A percentile compares a stretch with the other conserved stretches of the same genome.
Conservation (phyloP, 2,888 invertebrate species). For the Dugesia japonica region DNA sequence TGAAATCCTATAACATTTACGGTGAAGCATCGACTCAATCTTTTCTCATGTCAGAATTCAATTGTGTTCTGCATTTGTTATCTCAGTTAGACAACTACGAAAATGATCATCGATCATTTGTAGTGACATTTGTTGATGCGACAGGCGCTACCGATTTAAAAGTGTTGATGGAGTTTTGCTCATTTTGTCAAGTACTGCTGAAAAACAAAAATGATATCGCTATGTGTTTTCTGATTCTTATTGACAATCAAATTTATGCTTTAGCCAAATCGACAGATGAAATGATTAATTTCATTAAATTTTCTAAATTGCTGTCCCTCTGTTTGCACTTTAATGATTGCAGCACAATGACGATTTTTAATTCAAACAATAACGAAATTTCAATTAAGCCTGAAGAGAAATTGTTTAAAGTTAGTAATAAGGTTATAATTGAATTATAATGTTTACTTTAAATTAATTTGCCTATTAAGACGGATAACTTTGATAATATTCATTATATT, state of each 20-base stretch:
- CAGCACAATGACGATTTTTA: neutral
- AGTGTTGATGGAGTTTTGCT: conserved; percentile 10
- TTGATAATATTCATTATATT: conserved; percentile 14
- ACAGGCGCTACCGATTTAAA: neutral
- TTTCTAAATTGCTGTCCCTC: neutral
- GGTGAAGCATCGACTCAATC: neutral
- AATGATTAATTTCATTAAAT: conserved; percentile 5
- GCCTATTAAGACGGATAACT: neutral
- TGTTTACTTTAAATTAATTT: neutral
- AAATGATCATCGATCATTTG: neutral
- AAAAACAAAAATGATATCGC: neutral
- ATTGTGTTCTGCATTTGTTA: neutral
- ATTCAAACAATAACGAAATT: neutral
- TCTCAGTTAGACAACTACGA: neutral
- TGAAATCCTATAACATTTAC: neutral
- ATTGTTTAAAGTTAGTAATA: neutral
- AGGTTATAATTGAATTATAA: neutral
- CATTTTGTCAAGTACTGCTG: neutral
- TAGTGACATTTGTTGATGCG: neutral
- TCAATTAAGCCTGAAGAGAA: neutral
- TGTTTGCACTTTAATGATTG: neutral
- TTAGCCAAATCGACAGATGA: neutral
- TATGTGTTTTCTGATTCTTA: neutral
- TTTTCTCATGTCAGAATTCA: neutral
- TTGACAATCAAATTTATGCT: neutral